These are phyloP conservation scores for Glyptemys insculpta DNA, from an alignment of 2,797 vertebrate genomes.

Conservation along the genomic window DNA sequence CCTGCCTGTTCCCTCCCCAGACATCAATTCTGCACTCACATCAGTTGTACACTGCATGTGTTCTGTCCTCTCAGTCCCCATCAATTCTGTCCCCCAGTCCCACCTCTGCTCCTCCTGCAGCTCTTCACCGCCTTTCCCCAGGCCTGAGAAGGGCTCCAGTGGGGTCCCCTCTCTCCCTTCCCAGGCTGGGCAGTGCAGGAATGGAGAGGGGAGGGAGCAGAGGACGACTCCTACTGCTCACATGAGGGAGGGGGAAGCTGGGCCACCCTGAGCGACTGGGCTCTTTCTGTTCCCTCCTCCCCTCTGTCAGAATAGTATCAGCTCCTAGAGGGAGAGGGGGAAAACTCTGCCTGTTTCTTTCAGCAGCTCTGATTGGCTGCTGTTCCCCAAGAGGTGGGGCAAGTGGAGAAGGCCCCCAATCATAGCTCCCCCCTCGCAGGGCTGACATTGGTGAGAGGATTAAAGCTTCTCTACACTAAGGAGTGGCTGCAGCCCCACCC, in stretches of 20 bases:
- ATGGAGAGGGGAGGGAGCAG: background rate
- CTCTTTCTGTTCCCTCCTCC: background rate
- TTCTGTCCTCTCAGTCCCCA: background rate
- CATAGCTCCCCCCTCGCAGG: background rate
- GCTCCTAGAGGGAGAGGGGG: background rate
- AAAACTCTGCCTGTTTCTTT: background rate
- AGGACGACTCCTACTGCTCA: too few relatives aligned
- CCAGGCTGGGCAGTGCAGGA: background rate
- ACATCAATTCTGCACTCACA: too few relatives aligned
- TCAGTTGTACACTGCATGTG: background rate
- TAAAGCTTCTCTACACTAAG: background rate
- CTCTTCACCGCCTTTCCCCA: background rate
- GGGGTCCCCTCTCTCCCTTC: background rate
- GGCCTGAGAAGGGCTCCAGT: background rate
- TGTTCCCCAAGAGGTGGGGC: background rate
- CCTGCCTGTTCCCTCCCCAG: too few relatives aligned
- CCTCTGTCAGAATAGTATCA: background rate
- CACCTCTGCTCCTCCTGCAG: background rate
- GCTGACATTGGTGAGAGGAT: background rate
- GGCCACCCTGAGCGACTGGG: background rate
- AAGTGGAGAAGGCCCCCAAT: background rate
- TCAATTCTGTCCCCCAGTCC: background rate
- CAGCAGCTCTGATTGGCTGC: background rate
- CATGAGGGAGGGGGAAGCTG: background rate
- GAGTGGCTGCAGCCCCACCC: background rate